Base-by-base conservation (phyloP, 2,113 vertebrate genomes). In the Oostethus manadensis region DNA sequence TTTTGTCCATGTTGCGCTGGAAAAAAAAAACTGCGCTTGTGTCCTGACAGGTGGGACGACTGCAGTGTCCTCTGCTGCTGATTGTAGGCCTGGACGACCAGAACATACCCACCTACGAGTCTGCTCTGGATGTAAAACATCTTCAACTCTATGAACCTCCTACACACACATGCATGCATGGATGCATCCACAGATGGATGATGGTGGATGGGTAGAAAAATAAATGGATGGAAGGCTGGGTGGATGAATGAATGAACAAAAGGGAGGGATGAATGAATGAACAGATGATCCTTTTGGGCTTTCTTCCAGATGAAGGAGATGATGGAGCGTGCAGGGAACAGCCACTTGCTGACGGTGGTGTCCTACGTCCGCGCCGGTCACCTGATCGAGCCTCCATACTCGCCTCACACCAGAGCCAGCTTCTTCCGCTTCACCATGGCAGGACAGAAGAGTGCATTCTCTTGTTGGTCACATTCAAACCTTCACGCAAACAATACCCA, bases 71-170 rank as follows among this genome's bases (percentile, higher is more conserved):
- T 44, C 56, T 92, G 60, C 10, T 91, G 71, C 40, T 90, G 49
- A 64, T 90, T 5, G 79, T 83, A 13, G 89, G 88, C 3, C 83
- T 88, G 45, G 90, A 92, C 22, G 90, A 92, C 74, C 87, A 90
- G 60, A 92, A 87, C 81, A 88, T 84, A 80, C 74, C 88, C 0
- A 11, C 88, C 9, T 0, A 6, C 0, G 89, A 89, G 53, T 90
- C 87, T 50, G 86, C 87, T 21, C 8, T 62, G 35, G 89, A 92
- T 23, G 90, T 92, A 66, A n/a, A 84, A 85, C 81, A 53, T 4
- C 17, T 50, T 14, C 4, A 33, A 4, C 29, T 33, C 29, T 33
- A 26, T 26, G 23, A 8, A 33, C 29, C 29, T 33, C 29, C 29
- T 3, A 33, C 29, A 33, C 29, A 7, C 29, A 6, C 4, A 33